Percentiles rank a stretch among this genome's conserved stretches.
Evolutionary conservation across 2,888 invertebrate genomes (phyloP).

Genomic region (Caenorhabditis doughertyi): DNA sequence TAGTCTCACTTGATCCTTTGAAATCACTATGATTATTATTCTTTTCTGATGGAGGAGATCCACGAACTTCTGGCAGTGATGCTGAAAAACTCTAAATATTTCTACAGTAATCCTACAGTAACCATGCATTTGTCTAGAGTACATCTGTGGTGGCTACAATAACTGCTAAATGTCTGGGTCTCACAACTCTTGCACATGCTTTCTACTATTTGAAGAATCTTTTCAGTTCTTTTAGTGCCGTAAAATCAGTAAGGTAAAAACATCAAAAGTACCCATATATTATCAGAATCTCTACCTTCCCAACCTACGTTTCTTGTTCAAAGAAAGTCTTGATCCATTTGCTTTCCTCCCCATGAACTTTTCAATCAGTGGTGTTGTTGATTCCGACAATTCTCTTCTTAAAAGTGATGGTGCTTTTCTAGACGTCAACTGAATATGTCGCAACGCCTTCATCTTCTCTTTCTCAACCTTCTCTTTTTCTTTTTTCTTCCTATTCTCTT

Average conservation of each 20-base stretch:
- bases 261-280: too few species aligned
- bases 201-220: too few species aligned
- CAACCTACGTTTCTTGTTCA: constrained; percentile 48
- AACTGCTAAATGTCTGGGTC: too few species aligned
- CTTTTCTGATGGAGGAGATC: constrained; percentile 36
- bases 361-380: constrained; percentile 48
- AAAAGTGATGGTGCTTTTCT: constrained; percentile 58
- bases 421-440: constrained; percentile 64
- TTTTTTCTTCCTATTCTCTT: constrained; percentile 55
- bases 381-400: constrained; percentile 54
- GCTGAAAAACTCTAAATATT: too few species aligned
- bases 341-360: constrained; percentile 50
- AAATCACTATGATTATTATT: constrained; percentile 54
- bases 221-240: too few species aligned
- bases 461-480: constrained; percentile 66
- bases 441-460: constrained; percentile 56
- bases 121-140: too few species aligned
- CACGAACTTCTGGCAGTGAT: constrained; percentile 31
- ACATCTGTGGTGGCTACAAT: too few species aligned
- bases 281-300: not conserved
- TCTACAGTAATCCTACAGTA: too few species aligned
- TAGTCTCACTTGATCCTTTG: constrained; percentile 54
- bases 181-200: too few species aligned
- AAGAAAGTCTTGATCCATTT: constrained; percentile 24
- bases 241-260: too few species aligned